Conservation (phyloP, 2,113 vertebrate genomes). For the Chloebia gouldiae region DNA sequence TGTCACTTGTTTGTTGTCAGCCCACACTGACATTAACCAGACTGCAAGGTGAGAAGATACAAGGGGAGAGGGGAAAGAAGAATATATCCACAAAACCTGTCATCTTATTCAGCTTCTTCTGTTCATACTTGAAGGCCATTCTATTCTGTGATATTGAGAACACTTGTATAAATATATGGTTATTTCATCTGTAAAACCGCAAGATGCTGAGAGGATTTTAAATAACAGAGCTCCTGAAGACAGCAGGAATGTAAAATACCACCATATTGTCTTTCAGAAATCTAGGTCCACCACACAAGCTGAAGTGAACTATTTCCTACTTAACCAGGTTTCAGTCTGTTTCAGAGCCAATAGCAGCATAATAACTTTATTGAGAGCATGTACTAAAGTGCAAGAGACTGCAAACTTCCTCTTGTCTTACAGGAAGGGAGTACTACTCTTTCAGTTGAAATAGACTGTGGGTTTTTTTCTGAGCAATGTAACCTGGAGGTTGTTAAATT, state of each 20-base stretch:
- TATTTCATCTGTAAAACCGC: neutral
- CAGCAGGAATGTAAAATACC: neutral
- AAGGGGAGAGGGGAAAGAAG: neutral
- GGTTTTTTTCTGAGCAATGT: neutral
- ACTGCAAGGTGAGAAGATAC: neutral
- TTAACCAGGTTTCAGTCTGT: neutral
- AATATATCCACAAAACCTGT: neutral
- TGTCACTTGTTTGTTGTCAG: neutral
- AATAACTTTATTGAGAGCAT: neutral
- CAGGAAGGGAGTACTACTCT: neutral
- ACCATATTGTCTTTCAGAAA: neutral
- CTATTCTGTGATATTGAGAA: neutral
- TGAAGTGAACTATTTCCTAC: neutral
- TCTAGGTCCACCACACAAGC: neutral
- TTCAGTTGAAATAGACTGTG: neutral
- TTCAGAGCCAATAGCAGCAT: neutral
- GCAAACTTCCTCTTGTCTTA: neutral
- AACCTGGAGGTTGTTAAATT: neutral
- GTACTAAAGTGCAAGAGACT: neutral
- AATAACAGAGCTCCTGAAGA: neutral
- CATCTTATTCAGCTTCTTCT: neutral
- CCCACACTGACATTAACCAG: neutral
- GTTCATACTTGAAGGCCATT: neutral
- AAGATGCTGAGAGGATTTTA: neutral
- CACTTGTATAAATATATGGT: neutral